Evolutionary conservation across 2,113 vertebrate species (phyloP), one percentile per base, ranked within the genome.

Genomic region (Scytalopus superciliaris): DNA sequence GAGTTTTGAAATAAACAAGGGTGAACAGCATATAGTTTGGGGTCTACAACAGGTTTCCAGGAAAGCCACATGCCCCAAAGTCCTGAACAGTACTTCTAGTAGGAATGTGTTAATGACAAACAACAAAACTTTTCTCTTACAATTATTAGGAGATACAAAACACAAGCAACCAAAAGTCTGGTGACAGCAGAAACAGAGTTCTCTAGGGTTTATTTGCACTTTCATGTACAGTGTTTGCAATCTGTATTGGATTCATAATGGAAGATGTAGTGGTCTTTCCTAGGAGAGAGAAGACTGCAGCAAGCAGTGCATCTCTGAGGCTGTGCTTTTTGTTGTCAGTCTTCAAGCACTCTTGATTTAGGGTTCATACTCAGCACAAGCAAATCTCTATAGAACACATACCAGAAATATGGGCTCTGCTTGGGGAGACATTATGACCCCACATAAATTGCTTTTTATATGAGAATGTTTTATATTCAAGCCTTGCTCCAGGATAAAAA

Each of bases 331-430:
- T 82, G 42, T 67, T 84, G 37, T 50, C 17, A 19, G 7, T 80
- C 40, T 62, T 87, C 37, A 39, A 62, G 24, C n/a, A 45, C 3
- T 2, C 80, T 87, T 85, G 74, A 91, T 95, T 93, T 90, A 80
- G 31, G 19, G 67, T 53, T 93, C 78, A 74, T 82, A 45, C 45
- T 69, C 72, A 35, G 19, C 47, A 64, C 63, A 70, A 88, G 75
- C 15, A 97, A 92, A 88, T 84, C 62, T 90, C 70, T 47, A 30
- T 42, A 78, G 53, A 82, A n/a, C 42, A 70, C 72, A 84, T 27
- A 85, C 19, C 44, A 95, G 86, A 97, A 96, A 84, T 93, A 86
- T 18, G 90, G 63, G 55, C 35, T 78, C 63, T 94, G 37, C 35
- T 9, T 88, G 19, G 25, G 49, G 37, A 94, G 33, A 78, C 31